Base-by-base conservation (phyloP, 2,888 invertebrate species). In the Icerya purchasi region DNA sequence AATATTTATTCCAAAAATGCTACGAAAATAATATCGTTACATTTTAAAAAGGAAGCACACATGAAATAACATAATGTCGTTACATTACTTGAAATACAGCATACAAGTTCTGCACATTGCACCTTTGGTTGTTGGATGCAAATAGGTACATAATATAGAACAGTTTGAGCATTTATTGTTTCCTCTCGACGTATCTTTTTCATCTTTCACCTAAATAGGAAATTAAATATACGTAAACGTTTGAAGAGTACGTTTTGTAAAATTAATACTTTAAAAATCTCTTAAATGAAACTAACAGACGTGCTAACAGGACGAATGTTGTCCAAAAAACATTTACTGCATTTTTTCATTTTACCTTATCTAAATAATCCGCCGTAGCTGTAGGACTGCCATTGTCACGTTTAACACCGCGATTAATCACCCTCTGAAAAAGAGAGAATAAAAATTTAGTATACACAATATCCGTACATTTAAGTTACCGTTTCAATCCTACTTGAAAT, bases 31-130 rank as follows among this genome's bases (percentile, higher is more conserved):
- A n/a, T n/a, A n/a, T n/a, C n/a, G n/a, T n/a, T n/a, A n/a, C n/a
- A n/a, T n/a, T n/a, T n/a, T n/a, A n/a, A n/a, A n/a, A n/a, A n/a
- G n/a, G n/a, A n/a, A n/a, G n/a, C n/a, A n/a, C 50, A 14, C 14
- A 22, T n/a, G 10, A 2, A 10, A 10, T 24, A 23, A 20, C 20
- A 23, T 50, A n/a, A 3, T 20, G 19, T 18, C 19, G 5, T 53
- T 23, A 76, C 50, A 76, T 75, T 81, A 84, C 84, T 84, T 86
- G 83, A 84, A 87, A 73, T 86, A 86, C 72, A 83, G 81, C 76
- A 82, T 84, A 75, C 88, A 89, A 73, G 85, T 83, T 72, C 80
- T 80, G 75, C 88, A 89, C 73, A 87, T 77, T 70, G 79, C 76
- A 71, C 85, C 86, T 73, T 83, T 83, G 67, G 83, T 78, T 66